Percentiles rank a stretch among this genome's conserved stretches.
phyloP scores from a whole-genome alignment of 2,888 invertebrate genomes.

The Phengaris alcon region DNA sequence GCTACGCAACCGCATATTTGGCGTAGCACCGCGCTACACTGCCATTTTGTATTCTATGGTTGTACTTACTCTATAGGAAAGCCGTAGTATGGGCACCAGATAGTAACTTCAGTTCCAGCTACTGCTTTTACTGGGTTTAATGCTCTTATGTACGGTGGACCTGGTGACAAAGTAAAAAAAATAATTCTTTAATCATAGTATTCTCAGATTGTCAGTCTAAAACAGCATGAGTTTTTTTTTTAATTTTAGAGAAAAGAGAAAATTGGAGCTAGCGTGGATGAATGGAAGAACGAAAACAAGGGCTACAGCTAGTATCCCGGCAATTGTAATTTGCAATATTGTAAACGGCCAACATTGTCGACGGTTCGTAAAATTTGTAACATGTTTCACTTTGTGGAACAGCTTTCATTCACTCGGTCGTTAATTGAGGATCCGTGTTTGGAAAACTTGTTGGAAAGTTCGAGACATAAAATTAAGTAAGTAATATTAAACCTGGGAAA shows the following conservation, averaged over 20 bases:
- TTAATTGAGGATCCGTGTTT: conserved; percentile 23
- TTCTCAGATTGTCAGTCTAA: no score
- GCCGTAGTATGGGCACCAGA: conserved; percentile 92
- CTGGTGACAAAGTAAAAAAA: conserved; percentile 59
- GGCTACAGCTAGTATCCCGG: background rate
- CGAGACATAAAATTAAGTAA: conserved; percentile 12
- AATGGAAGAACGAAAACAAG: background rate
- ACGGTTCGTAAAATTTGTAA: background rate
- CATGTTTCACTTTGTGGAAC: background rate
- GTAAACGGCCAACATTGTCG: conserved; percentile 4
- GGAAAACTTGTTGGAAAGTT: conserved; percentile 20
- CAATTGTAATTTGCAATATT: background rate
- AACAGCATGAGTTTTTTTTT: no score
- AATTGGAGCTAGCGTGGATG: no score
- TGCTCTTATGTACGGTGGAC: conserved; percentile 86
- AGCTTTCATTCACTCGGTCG: background rate
- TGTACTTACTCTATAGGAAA: conserved; percentile 84
- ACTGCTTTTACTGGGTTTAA: conserved; percentile 88
- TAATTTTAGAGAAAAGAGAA: no score
- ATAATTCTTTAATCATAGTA: no score
- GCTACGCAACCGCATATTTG: conserved; percentile 4
- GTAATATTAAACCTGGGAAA: conserved; percentile 3
- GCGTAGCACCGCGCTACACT: conserved; percentile 4
- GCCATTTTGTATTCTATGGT: conserved; percentile 12
- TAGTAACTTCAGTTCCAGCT: conserved; percentile 85